A percentile compares a stretch with the other conserved stretches of the same genome.
Conservation (phyloP, 2,113 vertebrate species). For the Jaculus jaculus region DNA sequence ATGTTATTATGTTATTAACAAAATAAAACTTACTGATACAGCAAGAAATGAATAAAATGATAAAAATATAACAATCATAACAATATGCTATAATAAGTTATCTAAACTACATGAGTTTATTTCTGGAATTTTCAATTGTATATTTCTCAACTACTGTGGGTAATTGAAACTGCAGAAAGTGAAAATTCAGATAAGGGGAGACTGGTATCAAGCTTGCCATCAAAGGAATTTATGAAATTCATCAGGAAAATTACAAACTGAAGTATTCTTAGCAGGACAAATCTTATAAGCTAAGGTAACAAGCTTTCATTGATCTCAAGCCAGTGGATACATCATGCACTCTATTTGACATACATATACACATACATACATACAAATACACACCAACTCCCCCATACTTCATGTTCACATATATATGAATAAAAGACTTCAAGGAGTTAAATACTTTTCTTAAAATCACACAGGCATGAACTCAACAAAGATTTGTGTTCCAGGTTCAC, state of each 20-base stretch:
- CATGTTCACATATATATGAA: neutral
- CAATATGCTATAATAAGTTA: neutral
- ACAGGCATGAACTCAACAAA: neutral
- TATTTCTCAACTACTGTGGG: no score
- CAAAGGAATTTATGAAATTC: neutral
- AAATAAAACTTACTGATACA: neutral
- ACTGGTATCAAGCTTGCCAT: neutral
- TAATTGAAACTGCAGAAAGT: no score
- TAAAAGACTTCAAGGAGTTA: neutral
- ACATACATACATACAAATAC: no score
- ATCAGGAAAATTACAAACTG: neutral
- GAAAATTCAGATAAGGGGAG: neutral
- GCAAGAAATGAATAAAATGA: neutral
- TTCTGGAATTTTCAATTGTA: neutral
- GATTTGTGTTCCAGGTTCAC: neutral
- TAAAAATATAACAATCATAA: neutral
- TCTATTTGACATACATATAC: neutral
- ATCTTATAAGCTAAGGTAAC: neutral
- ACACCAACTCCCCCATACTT: neutral
- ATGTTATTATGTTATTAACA: neutral
- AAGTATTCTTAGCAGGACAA: neutral
- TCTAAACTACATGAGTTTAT: neutral
- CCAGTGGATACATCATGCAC: neutral
- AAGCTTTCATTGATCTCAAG: neutral
- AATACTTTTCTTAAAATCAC: neutral